These are phyloP conservation scores for Macropis europaea DNA, from an alignment of 2,888 invertebrate species.

Conservation along the genomic window DNA sequence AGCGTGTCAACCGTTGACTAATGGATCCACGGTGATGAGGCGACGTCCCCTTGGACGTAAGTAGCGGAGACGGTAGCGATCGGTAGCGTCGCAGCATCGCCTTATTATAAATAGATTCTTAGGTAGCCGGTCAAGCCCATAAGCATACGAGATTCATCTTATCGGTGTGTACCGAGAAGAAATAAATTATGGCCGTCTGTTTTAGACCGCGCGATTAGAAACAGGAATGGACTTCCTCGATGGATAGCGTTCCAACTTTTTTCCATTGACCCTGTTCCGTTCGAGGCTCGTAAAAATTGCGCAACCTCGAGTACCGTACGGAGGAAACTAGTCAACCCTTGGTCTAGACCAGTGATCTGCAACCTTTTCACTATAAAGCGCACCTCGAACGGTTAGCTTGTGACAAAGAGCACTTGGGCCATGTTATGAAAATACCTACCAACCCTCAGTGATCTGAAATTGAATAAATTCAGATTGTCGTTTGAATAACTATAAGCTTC, in stretches of 20 bases:
- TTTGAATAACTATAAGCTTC: no score
- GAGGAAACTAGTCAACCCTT: no score
- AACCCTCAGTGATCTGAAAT: no score
- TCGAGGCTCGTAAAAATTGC: background rate
- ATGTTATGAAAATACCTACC: no score
- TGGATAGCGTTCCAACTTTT: background rate
- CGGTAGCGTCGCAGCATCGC: conserved; percentile 54
- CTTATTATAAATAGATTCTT: conserved; percentile 72
- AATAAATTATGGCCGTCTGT: conserved; percentile 55
- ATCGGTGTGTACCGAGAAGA: conserved; percentile 55
- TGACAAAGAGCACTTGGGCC: no score
- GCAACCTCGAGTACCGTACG: background rate
- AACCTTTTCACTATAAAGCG: no score
- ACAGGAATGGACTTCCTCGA: conserved; percentile 27
- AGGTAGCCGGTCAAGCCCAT: conserved; percentile 43
- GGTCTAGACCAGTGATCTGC: no score
- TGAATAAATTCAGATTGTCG: no score
- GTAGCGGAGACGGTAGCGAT: conserved; percentile 55
- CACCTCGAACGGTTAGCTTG: no score
- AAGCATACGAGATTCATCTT: conserved; percentile 65
- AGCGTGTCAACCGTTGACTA: conserved; percentile 71
- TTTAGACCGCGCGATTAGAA: conserved; percentile 55
- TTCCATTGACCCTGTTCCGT: conserved; percentile 8
- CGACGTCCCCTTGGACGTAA: conserved; percentile 56
- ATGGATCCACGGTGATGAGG: conserved; percentile 70